These are phyloP conservation scores for Anoplophora glabripennis DNA, from an alignment of 1,140 invertebrate species.

Conservation along the genomic window DNA sequence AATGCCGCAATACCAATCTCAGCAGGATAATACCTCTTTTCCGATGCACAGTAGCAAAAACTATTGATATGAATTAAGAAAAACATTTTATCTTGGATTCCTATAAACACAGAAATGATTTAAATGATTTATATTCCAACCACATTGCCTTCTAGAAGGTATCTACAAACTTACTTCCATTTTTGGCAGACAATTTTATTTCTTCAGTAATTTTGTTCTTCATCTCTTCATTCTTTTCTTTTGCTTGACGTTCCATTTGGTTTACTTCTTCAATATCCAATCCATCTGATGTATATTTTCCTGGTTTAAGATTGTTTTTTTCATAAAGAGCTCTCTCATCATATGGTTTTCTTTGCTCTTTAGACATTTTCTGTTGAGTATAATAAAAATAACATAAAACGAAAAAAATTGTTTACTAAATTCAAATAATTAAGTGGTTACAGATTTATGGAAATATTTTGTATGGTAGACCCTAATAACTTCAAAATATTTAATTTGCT, in stretches of 20 bases:
- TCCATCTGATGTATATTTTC: constrained; percentile 28
- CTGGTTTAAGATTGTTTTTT: constrained; percentile 7
- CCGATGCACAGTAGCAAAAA: constrained; percentile 41
- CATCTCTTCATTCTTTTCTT: constrained; percentile 16
- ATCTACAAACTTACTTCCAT: constrained; percentile 4
- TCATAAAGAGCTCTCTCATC: constrained; percentile 17
- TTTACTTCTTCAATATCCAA: constrained; percentile 23
- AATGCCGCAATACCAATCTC: constrained; percentile 48
- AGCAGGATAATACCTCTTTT: constrained; percentile 47
- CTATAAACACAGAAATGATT: constrained; percentile 25
- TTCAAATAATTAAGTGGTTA: too few species aligned
- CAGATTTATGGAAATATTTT: background rate
- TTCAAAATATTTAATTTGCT: too few species aligned
- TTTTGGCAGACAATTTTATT: constrained; percentile 12
- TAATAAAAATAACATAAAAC: background rate
- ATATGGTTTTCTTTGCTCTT: constrained; percentile 30
- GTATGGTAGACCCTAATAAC: too few species aligned
- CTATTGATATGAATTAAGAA: constrained; percentile 51
- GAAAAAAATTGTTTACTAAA: too few species aligned
- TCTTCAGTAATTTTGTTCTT: constrained; percentile 21
- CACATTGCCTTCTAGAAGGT: too few species aligned
- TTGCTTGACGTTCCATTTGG: constrained; percentile 14
- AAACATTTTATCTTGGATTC: constrained; percentile 39
- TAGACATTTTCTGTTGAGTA: constrained; percentile 27
- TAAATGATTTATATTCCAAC: too few species aligned